Base-by-base conservation (phyloP, 2,888 invertebrate species). In the Prenolepis imparis region DNA sequence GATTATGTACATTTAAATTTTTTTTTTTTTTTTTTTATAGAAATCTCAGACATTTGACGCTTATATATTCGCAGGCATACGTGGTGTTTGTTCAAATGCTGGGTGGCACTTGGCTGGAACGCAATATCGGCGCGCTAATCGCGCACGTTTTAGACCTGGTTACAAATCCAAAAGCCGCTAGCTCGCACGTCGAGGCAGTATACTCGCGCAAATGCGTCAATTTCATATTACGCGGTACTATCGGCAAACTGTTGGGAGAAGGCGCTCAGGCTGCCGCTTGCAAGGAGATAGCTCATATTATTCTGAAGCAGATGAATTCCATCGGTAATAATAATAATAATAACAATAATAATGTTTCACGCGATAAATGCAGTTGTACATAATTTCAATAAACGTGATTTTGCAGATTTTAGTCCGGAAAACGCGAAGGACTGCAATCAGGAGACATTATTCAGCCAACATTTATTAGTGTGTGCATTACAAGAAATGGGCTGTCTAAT, bases 141-240 rank as follows among this genome's bases (percentile, higher is more conserved):
- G 96, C 96, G 12, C 99, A 99, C 94, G 97, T 99, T 5, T 95
- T 99, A 72, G 98, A 99, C 92, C 95, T 99, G 88, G 98, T 99
- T 32, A 98, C 98, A 0, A 99, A 98, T 95, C 99, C 99, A 0
- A 98, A 98, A 95, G 98, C 99, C 0, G 98, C 98, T 0, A 98
- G 98, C 18, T 98, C 98, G 0, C 99, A 99, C 93, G 99, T 99
- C 0, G 99, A 99, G 95, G 99, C 99, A 18, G 99, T 99, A 1
- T 99, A 99, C 94, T 99, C 99, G 0, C 97, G 99, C 90, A 99
- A 99, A 95, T 99, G 99, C 94, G 98, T 99, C 85, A 98, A 98
- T 94, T 99, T 99, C 94, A 98, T 99, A 89, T 95, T 99, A 80
- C 96, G 99, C 70, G 97, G 98, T 86, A 97, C 98, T 0, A 96